phyloP scores from a whole-genome alignment of 2,888 invertebrate species.

The Dermolepida albohirtum region DNA sequence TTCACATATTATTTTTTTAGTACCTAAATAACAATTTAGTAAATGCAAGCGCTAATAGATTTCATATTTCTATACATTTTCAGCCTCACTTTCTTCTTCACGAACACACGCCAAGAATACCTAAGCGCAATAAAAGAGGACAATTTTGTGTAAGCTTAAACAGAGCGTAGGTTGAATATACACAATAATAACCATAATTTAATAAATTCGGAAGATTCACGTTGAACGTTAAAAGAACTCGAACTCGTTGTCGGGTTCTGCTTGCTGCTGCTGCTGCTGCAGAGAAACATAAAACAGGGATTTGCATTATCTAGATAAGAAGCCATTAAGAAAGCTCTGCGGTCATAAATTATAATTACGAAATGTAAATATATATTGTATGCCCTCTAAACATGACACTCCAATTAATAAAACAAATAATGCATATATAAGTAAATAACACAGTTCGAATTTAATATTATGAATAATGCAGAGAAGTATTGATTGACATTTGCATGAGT shows the following conservation, averaged over 20 bases:
- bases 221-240: conserved; percentile 11
- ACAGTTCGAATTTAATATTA: too few relatives aligned
- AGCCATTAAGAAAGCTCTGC: conserved; percentile 24
- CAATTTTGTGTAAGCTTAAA: conserved; percentile 1
- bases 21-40: too few relatives aligned
- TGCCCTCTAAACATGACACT: not conserved
- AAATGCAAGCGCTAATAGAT: too few relatives aligned
- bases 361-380: conserved; percentile 9
- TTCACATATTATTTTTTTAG: too few relatives aligned
- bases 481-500: too few relatives aligned
- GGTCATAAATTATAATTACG: conserved; percentile 32
- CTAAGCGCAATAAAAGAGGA: not conserved
- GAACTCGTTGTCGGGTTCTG: not conserved
- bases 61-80: too few relatives aligned
- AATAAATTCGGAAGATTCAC: conserved; percentile 15
- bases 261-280: not conserved
- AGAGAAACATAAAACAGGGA: conserved; percentile 13
- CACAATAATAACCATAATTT: conserved; percentile 18
- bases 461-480: too few relatives aligned
- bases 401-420: too few relatives aligned
- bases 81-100: too few relatives aligned
- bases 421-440: too few relatives aligned
- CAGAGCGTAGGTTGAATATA: conserved; percentile 7
- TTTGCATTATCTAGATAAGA: conserved; percentile 25
- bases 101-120: too few relatives aligned